A percentile compares a stretch with the other conserved stretches of the same genome.
Evolutionary conservation across 92 coral and sea anemone genomes (phyloP).

Genomic region (Zoanthus sociatus): DNA sequence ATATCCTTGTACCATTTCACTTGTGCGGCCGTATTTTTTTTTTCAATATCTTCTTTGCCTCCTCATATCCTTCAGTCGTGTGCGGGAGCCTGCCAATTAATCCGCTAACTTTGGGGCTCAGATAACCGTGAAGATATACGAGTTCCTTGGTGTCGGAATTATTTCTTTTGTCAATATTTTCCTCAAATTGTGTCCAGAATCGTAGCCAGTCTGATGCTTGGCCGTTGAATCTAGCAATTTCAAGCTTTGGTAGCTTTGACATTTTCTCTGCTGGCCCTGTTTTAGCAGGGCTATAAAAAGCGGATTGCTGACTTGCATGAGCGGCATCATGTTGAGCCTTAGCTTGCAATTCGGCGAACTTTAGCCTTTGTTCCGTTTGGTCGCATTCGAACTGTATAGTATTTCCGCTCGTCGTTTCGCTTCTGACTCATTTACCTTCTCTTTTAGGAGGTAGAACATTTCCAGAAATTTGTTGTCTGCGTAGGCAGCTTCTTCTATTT

Average conservation of each 20-base stretch:
- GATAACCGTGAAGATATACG: not conserved
- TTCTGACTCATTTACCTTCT: not conserved
- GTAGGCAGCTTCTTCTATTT: constrained; percentile 18
- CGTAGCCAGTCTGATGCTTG: constrained; percentile 34
- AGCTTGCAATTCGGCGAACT: constrained; percentile 12
- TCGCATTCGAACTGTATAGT: not conserved
- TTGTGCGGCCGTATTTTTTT: constrained; percentile 50
- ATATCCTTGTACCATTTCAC: constrained; percentile 13
- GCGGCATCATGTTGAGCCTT: not conserved
- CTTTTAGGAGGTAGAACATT: constrained; percentile 17
- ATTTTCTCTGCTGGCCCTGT: not conserved
- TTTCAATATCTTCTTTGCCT: constrained; percentile 55
- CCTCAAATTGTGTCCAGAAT: constrained; percentile 30
- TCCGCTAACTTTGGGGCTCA: not conserved
- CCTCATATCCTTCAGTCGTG: constrained; percentile 59
- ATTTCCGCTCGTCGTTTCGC: not conserved
- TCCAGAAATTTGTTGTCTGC: constrained; percentile 6
- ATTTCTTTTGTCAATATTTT: constrained; percentile 8
- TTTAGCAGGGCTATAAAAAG: not conserved
- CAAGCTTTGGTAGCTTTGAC: constrained; percentile 16
- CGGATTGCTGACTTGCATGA: constrained; percentile 1
- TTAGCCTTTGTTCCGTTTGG: constrained; percentile 14
- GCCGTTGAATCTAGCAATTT: constrained; percentile 32
- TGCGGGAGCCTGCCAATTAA: constrained; percentile 50
- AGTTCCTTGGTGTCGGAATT: not conserved